Evolutionary conservation across 2,888 invertebrate genomes (phyloP).

Genomic region (Eupithecia exiguata): DNA sequence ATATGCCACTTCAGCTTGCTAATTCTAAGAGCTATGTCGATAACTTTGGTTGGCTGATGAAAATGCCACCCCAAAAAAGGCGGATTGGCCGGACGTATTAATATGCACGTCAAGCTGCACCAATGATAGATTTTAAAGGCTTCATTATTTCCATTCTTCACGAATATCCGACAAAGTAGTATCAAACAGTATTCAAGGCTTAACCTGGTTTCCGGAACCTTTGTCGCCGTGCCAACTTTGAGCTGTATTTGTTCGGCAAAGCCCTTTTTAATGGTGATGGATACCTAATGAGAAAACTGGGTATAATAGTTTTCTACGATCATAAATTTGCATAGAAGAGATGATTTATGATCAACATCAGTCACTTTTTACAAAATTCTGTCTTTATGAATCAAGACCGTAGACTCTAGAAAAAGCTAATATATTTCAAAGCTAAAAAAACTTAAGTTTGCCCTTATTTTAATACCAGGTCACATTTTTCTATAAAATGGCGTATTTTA

Average conservation of each 20-base stretch:
- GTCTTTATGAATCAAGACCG: no score
- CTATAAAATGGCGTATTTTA: no score
- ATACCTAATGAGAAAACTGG: slow-evolving; percentile 5
- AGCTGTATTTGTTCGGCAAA: slow-evolving; percentile 27
- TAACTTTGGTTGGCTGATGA: no score
- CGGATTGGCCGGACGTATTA: no score
- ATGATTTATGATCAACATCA: not conserved
- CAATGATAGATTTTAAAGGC: not conserved
- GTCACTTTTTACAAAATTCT: not conserved
- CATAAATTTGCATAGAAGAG: not conserved
- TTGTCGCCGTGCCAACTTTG: slow-evolving; percentile 38
- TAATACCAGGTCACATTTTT: no score
- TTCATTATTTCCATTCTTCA: slow-evolving; percentile 7
- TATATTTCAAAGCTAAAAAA: no score
- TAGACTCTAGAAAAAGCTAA: no score
- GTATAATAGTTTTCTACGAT: slow-evolving; percentile 7
- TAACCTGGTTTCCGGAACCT: slow-evolving; percentile 21
- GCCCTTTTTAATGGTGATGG: slow-evolving; percentile 38
- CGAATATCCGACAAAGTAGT: slow-evolving; percentile 12
- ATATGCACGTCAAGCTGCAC: no score
- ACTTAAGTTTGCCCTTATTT: no score
- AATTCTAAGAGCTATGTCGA: no score
- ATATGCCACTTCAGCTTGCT: no score
- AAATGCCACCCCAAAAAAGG: no score
- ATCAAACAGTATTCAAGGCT: slow-evolving; percentile 18